Base-by-base conservation (phyloP, 1,140 invertebrate genomes). In the Hirudo medicinalis region DNA sequence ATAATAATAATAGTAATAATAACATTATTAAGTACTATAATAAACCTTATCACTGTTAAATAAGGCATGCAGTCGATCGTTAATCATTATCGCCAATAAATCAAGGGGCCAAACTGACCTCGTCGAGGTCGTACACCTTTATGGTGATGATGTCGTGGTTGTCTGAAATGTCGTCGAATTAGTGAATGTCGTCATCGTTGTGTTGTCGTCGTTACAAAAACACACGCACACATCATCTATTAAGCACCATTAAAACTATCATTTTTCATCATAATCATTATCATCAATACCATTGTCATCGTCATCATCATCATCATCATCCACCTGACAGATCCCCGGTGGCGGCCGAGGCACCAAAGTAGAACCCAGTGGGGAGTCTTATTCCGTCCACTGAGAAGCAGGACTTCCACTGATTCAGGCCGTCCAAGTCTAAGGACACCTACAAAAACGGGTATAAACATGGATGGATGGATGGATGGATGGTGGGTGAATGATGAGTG, bases 81-180 rank as follows among this genome's bases (percentile, higher is more conserved):
- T n/a, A n/a, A n/a, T n/a, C n/a, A n/a, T n/a, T n/a, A n/a, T n/a
- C n/a, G n/a, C n/a, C n/a, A n/a, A 32, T 8, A 68, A 68, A 40
- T 4, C 25, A 70, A 69, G 40, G 29, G 67, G 27, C 67, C 32
- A 68, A 20, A n/a, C 49, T 22, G 29, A 17, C 32, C 49, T 75
- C 78, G 78, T 94, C 91, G 70, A 96, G 83, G 80, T 96, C 91
- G 79, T 89, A 97, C 74, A 94, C 86, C 82, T 92, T 91, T 67
- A 99, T 85, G 13, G 91, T 89, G 69, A 96, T 86, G 73, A 99
- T 87, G 80, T 99, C 95, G 84, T 99, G 96, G 81, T 92, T 96
- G 85, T 99, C 96, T 81, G 77, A 70, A 78, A 77, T 60, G 60
- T 22, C 4, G 4, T 6, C 27, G 4, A 5, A 22, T n/a, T 4